Conservation (phyloP, 2,113 vertebrate species). For the Tragulus kanchil region DNA sequence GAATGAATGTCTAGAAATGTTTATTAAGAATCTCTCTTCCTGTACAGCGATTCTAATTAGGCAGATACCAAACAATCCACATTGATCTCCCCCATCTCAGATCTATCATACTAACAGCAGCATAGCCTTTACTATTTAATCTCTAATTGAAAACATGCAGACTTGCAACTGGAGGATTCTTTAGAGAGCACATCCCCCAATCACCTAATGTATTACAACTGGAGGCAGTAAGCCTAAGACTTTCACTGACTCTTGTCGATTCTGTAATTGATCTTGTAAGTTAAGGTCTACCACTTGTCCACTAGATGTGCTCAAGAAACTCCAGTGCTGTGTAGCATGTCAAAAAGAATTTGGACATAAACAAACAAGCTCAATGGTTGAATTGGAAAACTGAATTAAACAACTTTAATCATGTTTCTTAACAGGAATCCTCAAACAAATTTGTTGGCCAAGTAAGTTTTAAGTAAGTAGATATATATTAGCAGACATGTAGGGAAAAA, state of each 20-base stretch:
- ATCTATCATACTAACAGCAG: not conserved
- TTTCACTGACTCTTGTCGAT: not conserved
- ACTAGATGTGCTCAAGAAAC: not conserved
- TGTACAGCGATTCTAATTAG: constrained; percentile 17
- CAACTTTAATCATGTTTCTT: not conserved
- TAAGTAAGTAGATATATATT: not conserved
- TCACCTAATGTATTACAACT: not conserved
- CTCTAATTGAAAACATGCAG: not conserved
- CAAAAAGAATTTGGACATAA: not conserved
- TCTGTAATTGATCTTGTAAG: not conserved
- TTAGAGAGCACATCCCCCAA: not conserved
- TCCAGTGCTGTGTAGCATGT: not conserved
- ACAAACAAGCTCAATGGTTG: not conserved
- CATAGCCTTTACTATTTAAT: not conserved
- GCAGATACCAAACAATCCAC: not conserved
- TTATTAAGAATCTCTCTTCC: constrained; percentile 1
- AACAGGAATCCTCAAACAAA: not conserved
- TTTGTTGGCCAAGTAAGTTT: not conserved
- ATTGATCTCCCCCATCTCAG: not conserved
- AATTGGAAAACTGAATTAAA: not conserved
- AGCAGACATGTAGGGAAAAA: not conserved
- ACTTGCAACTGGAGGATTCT: not conserved
- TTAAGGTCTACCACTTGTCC: not conserved
- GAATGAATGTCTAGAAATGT: constrained; percentile 1
- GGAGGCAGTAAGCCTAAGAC: not conserved